Evolutionary conservation across 2,113 vertebrate genomes (phyloP), one percentile per base, ranked within the genome.

Genomic region (Calonectris borealis): DNA sequence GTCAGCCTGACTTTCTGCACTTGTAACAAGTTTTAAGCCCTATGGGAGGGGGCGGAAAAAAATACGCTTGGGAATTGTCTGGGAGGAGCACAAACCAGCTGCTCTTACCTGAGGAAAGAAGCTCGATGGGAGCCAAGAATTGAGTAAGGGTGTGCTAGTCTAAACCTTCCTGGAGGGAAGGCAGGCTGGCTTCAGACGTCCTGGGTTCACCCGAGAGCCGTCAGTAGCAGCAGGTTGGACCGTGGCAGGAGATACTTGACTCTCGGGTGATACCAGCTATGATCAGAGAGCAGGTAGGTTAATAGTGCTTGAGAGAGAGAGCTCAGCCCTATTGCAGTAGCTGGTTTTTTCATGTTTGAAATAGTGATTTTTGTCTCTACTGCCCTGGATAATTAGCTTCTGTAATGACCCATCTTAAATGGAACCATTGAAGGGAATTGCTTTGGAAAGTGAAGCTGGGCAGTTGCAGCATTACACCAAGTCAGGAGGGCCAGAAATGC

Each of bases 61-160:
- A 72, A 8, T 17, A 38, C 0, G 2, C 44, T 60, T 49, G 73
- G 58, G 57, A 93, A 18, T 14, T 73, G 73, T 38, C 85, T 94
- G 90, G 82, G 88, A 96, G 75, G 96, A 96, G 85, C 90, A 88
- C 36, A 83, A 55, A 57, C 29, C 73, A 83, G 70, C 84, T 85
- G 86, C 75, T 69, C 89, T 70, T 51, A 75, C 78, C 72, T 60
- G 80, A 20, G 68, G 42, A 91, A 80, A 76, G 90, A 16, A 82
- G 72, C 86, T 84, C 1, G 0, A 38, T 46, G 62, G 80, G 49
- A 95, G 86, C 65, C 81, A 76, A 26, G 89, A 38, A 36, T 2
- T 86, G 76, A 71, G 84, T 24, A 27, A 88, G 65, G 0, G 7
- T 68, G 79, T 64, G 57, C 46, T 65, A 52, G 19, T 71, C 20